These are phyloP conservation scores for Calonectris borealis DNA, from an alignment of 2,113 vertebrate genomes.

Conservation along the genomic window DNA sequence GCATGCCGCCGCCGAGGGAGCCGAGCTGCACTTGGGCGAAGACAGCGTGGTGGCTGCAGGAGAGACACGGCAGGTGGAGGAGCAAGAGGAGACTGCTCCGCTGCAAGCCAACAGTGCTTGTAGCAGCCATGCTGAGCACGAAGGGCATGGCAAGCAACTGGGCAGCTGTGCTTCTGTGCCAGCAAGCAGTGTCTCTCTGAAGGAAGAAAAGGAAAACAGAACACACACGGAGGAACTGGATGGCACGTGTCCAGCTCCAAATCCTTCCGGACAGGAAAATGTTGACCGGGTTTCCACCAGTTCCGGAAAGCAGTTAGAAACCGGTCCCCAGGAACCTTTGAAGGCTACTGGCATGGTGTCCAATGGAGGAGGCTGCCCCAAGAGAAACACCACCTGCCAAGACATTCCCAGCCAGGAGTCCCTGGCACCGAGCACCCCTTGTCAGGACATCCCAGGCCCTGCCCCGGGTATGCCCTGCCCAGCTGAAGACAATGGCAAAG, in stretches of 20 bases:
- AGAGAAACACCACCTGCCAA: not conserved
- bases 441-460: conserved; percentile 4
- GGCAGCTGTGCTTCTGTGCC: conserved; percentile 1
- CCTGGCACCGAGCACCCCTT: not conserved
- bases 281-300: not conserved
- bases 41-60: not conserved
- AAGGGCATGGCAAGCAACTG: conserved; percentile 39
- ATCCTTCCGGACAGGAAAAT: not conserved
- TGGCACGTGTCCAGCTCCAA: not conserved
- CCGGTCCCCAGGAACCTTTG: not conserved
- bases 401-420: conserved; percentile 24
- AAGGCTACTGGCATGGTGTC: not conserved
- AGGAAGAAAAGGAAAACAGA: not conserved
- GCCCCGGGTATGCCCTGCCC: not conserved
- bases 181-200: not conserved
- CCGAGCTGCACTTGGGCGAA: conserved; percentile 37
- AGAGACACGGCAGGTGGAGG: not conserved
- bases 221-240: not conserved
- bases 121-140: conserved; percentile 46
- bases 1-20: conserved; percentile 45
- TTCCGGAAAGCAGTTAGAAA: conserved; percentile 33
- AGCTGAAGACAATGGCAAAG: conserved; percentile 34
- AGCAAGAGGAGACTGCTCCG: not conserved
- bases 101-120: not conserved
- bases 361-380: not conserved